Base-by-base conservation (phyloP, 2,797 vertebrate genomes). In the Distichodus sexfasciatus region DNA sequence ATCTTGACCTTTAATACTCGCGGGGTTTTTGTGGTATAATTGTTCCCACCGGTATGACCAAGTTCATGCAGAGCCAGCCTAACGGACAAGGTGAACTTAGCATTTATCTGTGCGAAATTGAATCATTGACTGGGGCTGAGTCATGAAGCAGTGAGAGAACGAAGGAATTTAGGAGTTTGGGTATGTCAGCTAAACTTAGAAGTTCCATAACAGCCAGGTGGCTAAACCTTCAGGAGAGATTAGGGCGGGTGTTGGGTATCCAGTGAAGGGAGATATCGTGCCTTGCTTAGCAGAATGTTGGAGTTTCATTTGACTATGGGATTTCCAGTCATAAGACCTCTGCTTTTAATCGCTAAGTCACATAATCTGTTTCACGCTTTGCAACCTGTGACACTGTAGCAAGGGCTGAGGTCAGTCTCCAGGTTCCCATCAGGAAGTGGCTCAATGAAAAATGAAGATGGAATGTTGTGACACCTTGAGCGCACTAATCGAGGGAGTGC, bases 1-100 rank as follows among this genome's bases (percentile, higher is more conserved):
- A 53, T 12, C 31, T 44, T 69, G 69, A 46, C 65, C 53, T 26
- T 41, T 69, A 62, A 67, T 74, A 24, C 71, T 41, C 74, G n/a
- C 46, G 5, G 33, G 57, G 57, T 41, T 58, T 54, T 66, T 33
- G 19, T 31, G 24, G 48, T 57, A 68, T 50, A 64, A 48, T 72
- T 35, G 15, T 65, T 61, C 28, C 21, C 55, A 57, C 15, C n/a
- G 46, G 11, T 66, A 40, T 55, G 58, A 28, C 28, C 15, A 51
- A 17, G 35, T 51, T 21, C 53, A 66, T 48, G 3, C 28, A 21
- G 14, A 33, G 47, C 43, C 43, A 55, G 44, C 48, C 17, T 21
- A 4, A 9, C 23, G 19, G 43, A 46, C 43, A 59, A 23, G 40
- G 33, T 57, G 54, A 23, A 23, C 55, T 28, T 40, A 51, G 7